Percentiles rank a stretch among this genome's conserved stretches.
These are phyloP conservation scores for Heterodera schachtii DNA, from an alignment of 1,140 invertebrate genomes.

Conservation along the genomic window DNA sequence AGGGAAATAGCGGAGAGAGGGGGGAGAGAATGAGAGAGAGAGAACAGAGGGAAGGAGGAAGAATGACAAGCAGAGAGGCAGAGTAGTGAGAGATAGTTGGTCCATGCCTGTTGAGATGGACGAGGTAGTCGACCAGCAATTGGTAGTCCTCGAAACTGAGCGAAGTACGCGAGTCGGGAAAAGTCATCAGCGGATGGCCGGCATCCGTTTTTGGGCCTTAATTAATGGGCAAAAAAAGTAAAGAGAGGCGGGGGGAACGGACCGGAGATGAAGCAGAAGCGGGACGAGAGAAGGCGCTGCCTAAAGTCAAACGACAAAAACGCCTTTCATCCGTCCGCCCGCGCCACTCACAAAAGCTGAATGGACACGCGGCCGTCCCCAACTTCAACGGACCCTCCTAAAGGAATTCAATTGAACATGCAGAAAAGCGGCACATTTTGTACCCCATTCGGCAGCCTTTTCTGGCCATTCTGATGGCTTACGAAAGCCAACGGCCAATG, in stretches of 20 bases:
- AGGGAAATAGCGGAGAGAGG: neutral
- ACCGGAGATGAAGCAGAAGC: conserved; percentile 9
- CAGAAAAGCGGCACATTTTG: neutral
- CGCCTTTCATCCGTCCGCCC: neutral
- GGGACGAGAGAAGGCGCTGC: neutral
- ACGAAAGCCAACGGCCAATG: neutral
- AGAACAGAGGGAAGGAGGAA: conserved; percentile 14
- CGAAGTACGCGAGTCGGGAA: conserved; percentile 81
- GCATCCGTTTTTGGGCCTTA: conserved; percentile 83
- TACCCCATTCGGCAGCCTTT: conserved; percentile 10
- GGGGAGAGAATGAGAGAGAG: neutral
- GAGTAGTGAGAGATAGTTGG: neutral
- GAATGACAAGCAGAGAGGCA: neutral
- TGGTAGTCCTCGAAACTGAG: conserved; percentile 84
- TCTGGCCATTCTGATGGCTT: conserved; percentile 4
- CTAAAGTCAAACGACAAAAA: neutral
- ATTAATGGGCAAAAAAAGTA: conserved; percentile 37
- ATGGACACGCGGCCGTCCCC: neutral
- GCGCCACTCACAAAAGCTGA: conserved; percentile 1
- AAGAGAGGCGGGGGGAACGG: neutral
- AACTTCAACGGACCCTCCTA: neutral
- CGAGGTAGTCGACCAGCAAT: conserved; percentile 87
- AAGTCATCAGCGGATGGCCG: conserved; percentile 86
- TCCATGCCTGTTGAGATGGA: conserved; percentile 80
- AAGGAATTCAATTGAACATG: neutral